These are phyloP conservation scores for Pogona vitticeps DNA, from an alignment of 2,113 vertebrate species.

Conservation along the genomic window DNA sequence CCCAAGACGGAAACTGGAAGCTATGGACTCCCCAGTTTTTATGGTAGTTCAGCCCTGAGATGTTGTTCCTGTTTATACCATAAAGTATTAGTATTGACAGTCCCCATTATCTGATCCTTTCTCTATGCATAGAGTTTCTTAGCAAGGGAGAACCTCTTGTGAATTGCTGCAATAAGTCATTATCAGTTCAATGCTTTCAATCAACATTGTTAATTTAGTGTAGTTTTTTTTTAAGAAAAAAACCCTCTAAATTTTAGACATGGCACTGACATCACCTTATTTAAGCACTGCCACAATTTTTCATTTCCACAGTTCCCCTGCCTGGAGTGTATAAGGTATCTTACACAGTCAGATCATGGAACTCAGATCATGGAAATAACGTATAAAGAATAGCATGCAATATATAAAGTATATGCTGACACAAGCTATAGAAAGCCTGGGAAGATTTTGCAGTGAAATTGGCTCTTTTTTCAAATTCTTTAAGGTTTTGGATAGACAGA, in stretches of 20 bases:
- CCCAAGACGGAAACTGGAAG: slow-evolving; percentile 45
- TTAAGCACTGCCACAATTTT: not conserved
- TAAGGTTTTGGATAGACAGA: too few species aligned
- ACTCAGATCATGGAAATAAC: too few species aligned
- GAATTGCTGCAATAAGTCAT: slow-evolving; percentile 46
- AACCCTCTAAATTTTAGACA: slow-evolving; percentile 54
- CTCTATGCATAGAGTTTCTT: slow-evolving; percentile 35
- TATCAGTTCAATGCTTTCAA: slow-evolving; percentile 36
- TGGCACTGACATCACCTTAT: slow-evolving; percentile 25
- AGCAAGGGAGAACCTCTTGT: slow-evolving; percentile 34
- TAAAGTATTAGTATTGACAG: slow-evolving; percentile 35
- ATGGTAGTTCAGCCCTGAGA: slow-evolving; percentile 47
- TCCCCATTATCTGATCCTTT: slow-evolving; percentile 16
- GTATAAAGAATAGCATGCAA: too few species aligned
- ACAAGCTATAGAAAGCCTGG: too few species aligned
- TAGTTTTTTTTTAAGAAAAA: slow-evolving; percentile 45
- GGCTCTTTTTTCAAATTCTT: too few species aligned
- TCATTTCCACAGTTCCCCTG: too few species aligned
- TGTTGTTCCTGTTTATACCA: slow-evolving; percentile 46
- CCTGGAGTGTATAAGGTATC: too few species aligned
- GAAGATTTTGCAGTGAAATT: too few species aligned
- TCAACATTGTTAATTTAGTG: slow-evolving; percentile 45
- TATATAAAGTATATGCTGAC: too few species aligned
- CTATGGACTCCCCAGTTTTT: slow-evolving; percentile 32
- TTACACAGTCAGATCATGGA: too few species aligned